A percentile compares a stretch with the other conserved stretches of the same genome.
Conservation (phyloP, 1,140 invertebrate species). For the Callitettix versicolor region DNA sequence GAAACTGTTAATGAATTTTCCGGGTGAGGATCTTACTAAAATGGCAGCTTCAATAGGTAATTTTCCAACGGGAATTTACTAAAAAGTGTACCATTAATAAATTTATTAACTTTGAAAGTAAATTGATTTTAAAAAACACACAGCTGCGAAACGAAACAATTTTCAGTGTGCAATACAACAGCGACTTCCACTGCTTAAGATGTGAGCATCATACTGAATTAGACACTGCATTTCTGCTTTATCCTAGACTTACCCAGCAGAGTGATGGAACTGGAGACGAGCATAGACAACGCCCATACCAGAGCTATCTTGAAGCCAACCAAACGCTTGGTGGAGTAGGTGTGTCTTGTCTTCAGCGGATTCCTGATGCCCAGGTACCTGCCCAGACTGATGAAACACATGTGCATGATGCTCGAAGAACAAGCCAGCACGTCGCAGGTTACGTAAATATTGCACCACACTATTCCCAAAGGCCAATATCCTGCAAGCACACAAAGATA, state of each 20-base stretch:
- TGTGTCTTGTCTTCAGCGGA: slow-evolving; percentile 70
- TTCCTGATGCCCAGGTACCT: slow-evolving; percentile 85
- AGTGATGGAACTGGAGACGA: slow-evolving; percentile 79
- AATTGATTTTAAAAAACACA: too few relatives aligned
- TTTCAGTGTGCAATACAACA: too few relatives aligned
- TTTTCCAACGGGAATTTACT: too few relatives aligned
- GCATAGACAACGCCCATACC: slow-evolving; percentile 75
- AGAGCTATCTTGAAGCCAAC: slow-evolving; percentile 72
- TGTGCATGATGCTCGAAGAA: slow-evolving; percentile 90
- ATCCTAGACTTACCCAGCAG: slow-evolving; percentile 75
- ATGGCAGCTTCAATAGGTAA: too few relatives aligned
- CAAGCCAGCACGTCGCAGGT: slow-evolving; percentile 92
- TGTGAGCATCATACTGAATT: too few relatives aligned
- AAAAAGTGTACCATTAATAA: too few relatives aligned
- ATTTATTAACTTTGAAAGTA: too few relatives aligned
- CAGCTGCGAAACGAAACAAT: too few relatives aligned
- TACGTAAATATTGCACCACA: slow-evolving; percentile 86
- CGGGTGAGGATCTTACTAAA: too few relatives aligned
- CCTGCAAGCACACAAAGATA: slow-evolving; percentile 48
- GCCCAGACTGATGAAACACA: slow-evolving; percentile 91
- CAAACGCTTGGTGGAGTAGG: slow-evolving; percentile 56
- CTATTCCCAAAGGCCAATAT: slow-evolving; percentile 78
- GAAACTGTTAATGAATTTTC: too few relatives aligned
- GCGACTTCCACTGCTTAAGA: too few relatives aligned
- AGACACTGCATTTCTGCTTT: too few relatives aligned